A percentile compares a stretch with the other conserved stretches of the same genome.
These are phyloP conservation scores for Heteromurus nitidus DNA, from an alignment of 2,888 invertebrate genomes.

Conservation along the genomic window DNA sequence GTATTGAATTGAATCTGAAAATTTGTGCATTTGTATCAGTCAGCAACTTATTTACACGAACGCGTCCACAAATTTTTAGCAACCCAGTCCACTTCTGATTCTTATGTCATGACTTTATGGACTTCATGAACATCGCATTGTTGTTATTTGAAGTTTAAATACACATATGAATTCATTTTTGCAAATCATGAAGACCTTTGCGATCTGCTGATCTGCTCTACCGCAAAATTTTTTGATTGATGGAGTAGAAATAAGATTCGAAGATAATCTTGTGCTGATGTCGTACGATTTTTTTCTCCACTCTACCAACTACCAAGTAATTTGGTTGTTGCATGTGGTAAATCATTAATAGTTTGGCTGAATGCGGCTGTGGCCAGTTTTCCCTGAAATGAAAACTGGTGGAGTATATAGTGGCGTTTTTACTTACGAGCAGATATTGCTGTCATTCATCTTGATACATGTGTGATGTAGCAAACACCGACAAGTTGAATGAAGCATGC, in stretches of 20 bases:
- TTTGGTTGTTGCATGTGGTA: constrained; percentile 29
- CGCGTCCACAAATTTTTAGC: not conserved
- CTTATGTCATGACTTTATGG: too few relatives aligned
- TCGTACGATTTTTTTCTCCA: not conserved
- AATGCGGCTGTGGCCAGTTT: not conserved
- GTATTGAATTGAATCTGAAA: constrained; percentile 11
- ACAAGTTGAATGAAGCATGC: not conserved
- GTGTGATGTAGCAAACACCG: not conserved
- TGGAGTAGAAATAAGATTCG: too few relatives aligned
- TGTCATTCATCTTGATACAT: not conserved
- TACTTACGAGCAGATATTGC: too few relatives aligned
- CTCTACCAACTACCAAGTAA: too few relatives aligned
- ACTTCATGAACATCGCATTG: too few relatives aligned
- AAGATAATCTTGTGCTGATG: constrained; percentile 3
- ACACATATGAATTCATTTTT: too few relatives aligned
- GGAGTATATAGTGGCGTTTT: not conserved
- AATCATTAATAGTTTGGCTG: constrained; percentile 15
- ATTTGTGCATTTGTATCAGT: constrained; percentile 9
- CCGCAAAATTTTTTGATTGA: too few relatives aligned
- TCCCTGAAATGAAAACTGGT: not conserved
- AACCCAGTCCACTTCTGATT: too few relatives aligned
- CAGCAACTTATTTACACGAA: not conserved
- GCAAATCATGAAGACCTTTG: too few relatives aligned
- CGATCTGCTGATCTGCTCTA: too few relatives aligned
- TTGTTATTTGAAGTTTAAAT: too few relatives aligned